A percentile compares a stretch with the other conserved stretches of the same genome.
Evolutionary conservation across 1,140 invertebrate genomes (phyloP).

Genomic region (Caenorhabditis latens): DNA sequence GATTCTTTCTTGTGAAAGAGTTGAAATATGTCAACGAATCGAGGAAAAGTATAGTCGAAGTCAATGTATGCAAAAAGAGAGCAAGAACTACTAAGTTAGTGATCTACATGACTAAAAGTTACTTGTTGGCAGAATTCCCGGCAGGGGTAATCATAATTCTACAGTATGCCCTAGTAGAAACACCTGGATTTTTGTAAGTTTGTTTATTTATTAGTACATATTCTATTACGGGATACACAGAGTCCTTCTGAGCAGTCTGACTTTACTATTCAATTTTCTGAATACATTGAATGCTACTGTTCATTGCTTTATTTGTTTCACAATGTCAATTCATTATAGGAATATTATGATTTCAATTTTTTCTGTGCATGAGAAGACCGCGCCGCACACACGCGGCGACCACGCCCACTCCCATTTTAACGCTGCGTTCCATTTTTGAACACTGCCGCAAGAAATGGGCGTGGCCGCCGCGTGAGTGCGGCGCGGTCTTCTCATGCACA

Average conservation of each 20-base stretch:
- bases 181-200: not conserved
- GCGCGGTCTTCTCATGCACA: too few species aligned
- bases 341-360: too few species aligned
- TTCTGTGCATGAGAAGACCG: too few species aligned
- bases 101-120: not conserved
- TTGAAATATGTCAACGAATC: not conserved
- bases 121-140: not conserved
- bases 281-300: not conserved
- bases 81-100: not conserved
- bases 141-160: not conserved
- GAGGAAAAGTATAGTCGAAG: not conserved
- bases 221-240: not conserved
- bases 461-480: too few species aligned
- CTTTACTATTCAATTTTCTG: not conserved
- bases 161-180: not conserved
- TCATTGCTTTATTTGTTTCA: not conserved
- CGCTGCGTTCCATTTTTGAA: too few species aligned
- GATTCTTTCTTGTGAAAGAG: not conserved
- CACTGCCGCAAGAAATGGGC: too few species aligned
- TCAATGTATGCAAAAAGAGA: not conserved
- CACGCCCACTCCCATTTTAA: too few species aligned
- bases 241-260: not conserved
- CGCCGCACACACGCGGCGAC: too few species aligned
- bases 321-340: not conserved
- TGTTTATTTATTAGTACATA: not conserved